Evolutionary conservation across 2,797 vertebrate species (phyloP).

Genomic region (Pogonophryne albipinna): DNA sequence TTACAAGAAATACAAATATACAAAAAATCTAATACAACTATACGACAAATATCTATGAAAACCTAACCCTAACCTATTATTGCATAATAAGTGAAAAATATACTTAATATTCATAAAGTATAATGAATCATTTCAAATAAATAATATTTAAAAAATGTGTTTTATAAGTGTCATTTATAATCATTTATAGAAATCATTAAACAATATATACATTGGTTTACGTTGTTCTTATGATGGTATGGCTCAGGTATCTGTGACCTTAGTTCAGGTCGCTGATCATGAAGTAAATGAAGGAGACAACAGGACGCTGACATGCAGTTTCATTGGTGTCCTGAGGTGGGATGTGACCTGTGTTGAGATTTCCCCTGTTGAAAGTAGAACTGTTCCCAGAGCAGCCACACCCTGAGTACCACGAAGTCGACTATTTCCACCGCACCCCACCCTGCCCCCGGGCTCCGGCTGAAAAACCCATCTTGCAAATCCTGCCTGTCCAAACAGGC

Average conservation of each 20-base stretch:
- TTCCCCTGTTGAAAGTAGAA: conserved; percentile 39
- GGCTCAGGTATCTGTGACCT: background rate
- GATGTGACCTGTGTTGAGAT: conserved; percentile 36
- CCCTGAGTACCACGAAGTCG: conserved; percentile 67
- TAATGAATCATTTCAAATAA: too few relatives aligned
- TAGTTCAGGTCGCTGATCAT: too few relatives aligned
- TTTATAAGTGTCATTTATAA: background rate
- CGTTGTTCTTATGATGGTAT: background rate
- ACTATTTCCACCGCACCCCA: conserved; percentile 46
- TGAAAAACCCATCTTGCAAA: conserved; percentile 77
- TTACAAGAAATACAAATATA: too few relatives aligned
- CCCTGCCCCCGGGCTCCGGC: conserved; percentile 58
- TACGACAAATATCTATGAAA: background rate
- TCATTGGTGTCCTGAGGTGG: conserved; percentile 50
- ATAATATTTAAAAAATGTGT: background rate
- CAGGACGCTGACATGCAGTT: background rate
- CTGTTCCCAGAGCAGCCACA: conserved; percentile 67
- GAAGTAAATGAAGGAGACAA: conserved; percentile 2
- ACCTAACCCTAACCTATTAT: too few relatives aligned
- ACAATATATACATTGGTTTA: background rate
- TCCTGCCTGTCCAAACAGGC: conserved; percentile 77
- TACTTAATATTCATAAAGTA: too few relatives aligned
- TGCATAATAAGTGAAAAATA: background rate
- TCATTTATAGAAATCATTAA: background rate
- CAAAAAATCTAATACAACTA: too few relatives aligned